Evolutionary conservation across 2,113 vertebrate genomes (phyloP), one percentile per base, ranked within the genome.

Genomic region (Megaceryle maxima): DNA sequence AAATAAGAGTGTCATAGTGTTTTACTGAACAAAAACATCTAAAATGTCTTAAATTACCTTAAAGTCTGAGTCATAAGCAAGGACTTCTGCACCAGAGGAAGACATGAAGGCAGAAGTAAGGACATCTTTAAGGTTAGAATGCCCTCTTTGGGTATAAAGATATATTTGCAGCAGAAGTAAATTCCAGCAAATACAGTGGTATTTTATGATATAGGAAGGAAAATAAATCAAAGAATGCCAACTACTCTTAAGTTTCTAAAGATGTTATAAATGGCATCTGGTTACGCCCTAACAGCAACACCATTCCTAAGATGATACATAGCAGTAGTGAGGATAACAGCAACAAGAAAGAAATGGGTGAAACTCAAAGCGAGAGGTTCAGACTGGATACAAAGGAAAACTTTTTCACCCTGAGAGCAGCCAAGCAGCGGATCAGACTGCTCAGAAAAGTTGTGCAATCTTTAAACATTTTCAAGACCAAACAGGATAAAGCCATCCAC

Each of bases 71-170:
- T 39, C 43, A 90, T 29, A 78, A 88, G 62, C 69, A 90, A 94
- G 77, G 62, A 76, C 29, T 86, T 60, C 50, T n/a, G 33, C 46
- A 70, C 18, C 64, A 81, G 28, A 95, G 66, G 85, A 94, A 94
- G 51, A 19, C 31, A 70, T 5, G 5, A 31, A 41, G 41, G 50
- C 13, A 82, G 73, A 91, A 79, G 28, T 70, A 90, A 63, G 35
- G 73, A 72, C 79, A 97, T 96, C 80, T 94, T 89, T 96, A 87
- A 96, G 90, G 93, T 96, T 97, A 97, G 94, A 96, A 97, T 96
- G 98, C 98, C 98, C 98, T 97, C 98, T 98, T 97, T 89, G 95
- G 98, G 98, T 91, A 46, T 73, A 89, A 97, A 79, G 62, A 77
- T 55, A 94, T 21, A 96, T 50, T 74, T 92, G 88, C 95, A 97